These are phyloP conservation scores for Daphoenositta chrysoptera DNA, from an alignment of 2,113 vertebrate genomes.

Conservation along the genomic window DNA sequence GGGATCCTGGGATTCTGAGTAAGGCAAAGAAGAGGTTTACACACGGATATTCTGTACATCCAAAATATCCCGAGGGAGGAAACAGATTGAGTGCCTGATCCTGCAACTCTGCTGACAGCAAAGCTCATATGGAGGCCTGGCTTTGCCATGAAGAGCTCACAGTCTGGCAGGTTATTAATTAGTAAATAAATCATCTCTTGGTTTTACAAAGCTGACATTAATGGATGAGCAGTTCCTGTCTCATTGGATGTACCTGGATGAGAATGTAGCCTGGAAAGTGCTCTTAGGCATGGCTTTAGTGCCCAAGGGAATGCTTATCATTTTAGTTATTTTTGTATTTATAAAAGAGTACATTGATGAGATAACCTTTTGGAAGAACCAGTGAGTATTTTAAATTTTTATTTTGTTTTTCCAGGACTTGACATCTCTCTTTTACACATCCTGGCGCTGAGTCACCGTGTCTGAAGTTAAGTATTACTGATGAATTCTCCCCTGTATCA, in stretches of 20 bases:
- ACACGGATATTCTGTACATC: neutral
- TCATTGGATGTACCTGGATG: neutral
- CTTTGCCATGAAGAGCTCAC: neutral
- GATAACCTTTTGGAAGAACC: neutral
- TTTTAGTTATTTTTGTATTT: neutral
- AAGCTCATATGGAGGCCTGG: neutral
- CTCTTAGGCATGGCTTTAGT: neutral
- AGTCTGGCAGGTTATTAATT: neutral
- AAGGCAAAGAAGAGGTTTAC: neutral
- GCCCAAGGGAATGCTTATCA: neutral
- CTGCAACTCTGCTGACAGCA: neutral
- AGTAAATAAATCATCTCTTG: neutral
- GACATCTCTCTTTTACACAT: neutral
- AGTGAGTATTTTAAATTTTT: neutral
- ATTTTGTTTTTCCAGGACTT: neutral
- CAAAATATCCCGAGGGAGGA: neutral
- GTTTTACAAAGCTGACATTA: neutral
- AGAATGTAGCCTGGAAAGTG: neutral
- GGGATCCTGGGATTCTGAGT: neutral
- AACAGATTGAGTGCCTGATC: neutral
- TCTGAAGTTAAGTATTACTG: neutral
- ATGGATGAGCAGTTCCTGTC: neutral
- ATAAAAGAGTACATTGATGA: neutral
- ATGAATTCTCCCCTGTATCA: neutral
- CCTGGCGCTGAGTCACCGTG: neutral